Conservation (phyloP, 2,888 invertebrate genomes). For the Brachycybe producta region DNA sequence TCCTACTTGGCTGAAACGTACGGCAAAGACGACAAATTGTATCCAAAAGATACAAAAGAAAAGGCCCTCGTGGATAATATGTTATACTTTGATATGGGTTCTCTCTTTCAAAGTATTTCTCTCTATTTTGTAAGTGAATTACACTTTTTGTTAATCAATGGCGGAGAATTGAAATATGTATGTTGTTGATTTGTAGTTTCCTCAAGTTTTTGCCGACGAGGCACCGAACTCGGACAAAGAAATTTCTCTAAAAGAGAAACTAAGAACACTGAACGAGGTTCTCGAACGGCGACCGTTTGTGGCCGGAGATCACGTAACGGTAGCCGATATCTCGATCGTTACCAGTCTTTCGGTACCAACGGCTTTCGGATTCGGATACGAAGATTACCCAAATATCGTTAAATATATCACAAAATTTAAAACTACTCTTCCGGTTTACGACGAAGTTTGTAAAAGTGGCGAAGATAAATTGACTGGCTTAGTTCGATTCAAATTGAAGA, state of each 20-base stretch:
- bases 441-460: slow-evolving; percentile 4
- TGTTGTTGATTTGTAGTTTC: not conserved
- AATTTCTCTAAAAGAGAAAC: not conserved
- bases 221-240: not conserved
- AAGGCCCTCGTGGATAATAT: not conserved
- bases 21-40: not conserved
- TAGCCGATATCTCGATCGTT: not conserved
- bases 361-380: not conserved
- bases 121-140: not conserved
- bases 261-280: not conserved
- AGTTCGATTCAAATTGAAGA: not conserved
- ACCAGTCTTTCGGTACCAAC: not conserved
- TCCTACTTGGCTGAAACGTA: not conserved
- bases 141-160: too few relatives aligned
- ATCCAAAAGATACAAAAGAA: not conserved
- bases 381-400: not conserved
- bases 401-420: slow-evolving; percentile 1
- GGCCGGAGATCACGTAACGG: not conserved
- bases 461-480: not conserved
- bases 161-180: not conserved
- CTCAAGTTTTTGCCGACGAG: not conserved
- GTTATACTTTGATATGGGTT: not conserved
- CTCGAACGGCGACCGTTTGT: not conserved
- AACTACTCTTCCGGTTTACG: not conserved
- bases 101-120: not conserved